Conservation (phyloP, 2,888 invertebrate species). For the Tachina grossa region DNA sequence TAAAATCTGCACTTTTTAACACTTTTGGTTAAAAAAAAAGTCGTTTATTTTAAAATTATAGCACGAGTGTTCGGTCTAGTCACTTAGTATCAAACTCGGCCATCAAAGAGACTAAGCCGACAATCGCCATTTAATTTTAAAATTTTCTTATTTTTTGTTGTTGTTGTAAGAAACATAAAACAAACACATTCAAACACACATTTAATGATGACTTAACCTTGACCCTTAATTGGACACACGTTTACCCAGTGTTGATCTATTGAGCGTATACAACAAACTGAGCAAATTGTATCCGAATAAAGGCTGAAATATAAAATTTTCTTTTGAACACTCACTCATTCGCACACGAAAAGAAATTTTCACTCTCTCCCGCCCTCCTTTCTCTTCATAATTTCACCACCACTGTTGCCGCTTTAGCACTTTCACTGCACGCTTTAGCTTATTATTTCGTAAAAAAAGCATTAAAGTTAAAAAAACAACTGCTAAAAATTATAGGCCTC, state of each 20-base stretch:
- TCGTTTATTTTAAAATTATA: slow-evolving; percentile 82
- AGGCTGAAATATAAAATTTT: slow-evolving; percentile 1
- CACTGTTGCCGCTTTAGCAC: background rate
- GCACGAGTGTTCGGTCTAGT: slow-evolving; percentile 83
- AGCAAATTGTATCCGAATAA: slow-evolving; percentile 76
- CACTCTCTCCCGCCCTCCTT: background rate
- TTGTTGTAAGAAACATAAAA: background rate
- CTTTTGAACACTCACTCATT: background rate
- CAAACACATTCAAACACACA: slow-evolving; percentile 4
- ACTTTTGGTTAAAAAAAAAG: slow-evolving; percentile 11
- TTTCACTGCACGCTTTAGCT: too few relatives aligned
- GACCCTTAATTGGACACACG: slow-evolving; percentile 77
- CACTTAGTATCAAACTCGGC: slow-evolving; percentile 75
- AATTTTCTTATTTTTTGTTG: slow-evolving; percentile 67
- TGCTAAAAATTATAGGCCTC: too few relatives aligned
- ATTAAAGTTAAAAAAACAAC: too few relatives aligned
- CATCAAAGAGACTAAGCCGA: slow-evolving; percentile 81
- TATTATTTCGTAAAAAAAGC: too few relatives aligned
- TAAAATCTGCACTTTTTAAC: slow-evolving; percentile 16
- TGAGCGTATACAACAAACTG: slow-evolving; percentile 75
- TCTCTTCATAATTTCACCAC: background rate
- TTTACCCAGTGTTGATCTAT: slow-evolving; percentile 80
- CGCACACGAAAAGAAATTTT: background rate
- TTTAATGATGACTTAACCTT: background rate
- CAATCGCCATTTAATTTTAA: slow-evolving; percentile 83